Evolutionary conservation across 2,888 invertebrate genomes (phyloP).

Genomic region (Parnassius glacialis): DNA sequence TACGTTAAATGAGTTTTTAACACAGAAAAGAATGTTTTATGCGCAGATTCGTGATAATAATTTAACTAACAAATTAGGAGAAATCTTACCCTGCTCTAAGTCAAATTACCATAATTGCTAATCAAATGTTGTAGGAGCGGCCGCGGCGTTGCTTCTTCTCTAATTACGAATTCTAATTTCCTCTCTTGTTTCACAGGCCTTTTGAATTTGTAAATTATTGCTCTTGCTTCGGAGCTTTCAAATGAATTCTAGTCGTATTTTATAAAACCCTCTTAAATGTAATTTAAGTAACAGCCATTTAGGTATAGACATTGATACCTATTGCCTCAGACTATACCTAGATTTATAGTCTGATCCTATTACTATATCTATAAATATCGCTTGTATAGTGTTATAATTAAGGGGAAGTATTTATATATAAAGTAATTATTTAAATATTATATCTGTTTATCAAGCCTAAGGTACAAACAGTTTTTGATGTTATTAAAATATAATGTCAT

Average conservation of each 20-base stretch:
- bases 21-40: constrained; percentile 39
- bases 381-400: too few relatives aligned
- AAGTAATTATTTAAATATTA: background rate
- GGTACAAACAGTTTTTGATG: constrained; percentile 17
- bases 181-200: constrained; percentile 76
- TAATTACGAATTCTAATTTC: constrained; percentile 80
- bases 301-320: background rate
- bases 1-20: constrained; percentile 34
- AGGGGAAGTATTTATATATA: background rate
- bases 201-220: constrained; percentile 79
- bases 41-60: constrained; percentile 61
- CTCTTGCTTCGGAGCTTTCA: constrained; percentile 59
- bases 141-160: constrained; percentile 62
- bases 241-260: constrained; percentile 49
- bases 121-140: constrained; percentile 77
- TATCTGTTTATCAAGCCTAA: background rate
- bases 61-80: constrained; percentile 78
- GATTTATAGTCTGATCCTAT: too few relatives aligned
- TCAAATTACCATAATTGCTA: constrained; percentile 80
- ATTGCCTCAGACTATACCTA: too few relatives aligned
- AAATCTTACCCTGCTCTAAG: constrained; percentile 78
- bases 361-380: too few relatives aligned
- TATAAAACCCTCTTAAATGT: constrained; percentile 27
- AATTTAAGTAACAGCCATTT: constrained; percentile 18
- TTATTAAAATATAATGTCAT: constrained; percentile 12